Percentiles rank a stretch among this genome's conserved stretches.
Evolutionary conservation across 1,140 invertebrate genomes (phyloP).

Genomic region (Brachionus sp.): DNA sequence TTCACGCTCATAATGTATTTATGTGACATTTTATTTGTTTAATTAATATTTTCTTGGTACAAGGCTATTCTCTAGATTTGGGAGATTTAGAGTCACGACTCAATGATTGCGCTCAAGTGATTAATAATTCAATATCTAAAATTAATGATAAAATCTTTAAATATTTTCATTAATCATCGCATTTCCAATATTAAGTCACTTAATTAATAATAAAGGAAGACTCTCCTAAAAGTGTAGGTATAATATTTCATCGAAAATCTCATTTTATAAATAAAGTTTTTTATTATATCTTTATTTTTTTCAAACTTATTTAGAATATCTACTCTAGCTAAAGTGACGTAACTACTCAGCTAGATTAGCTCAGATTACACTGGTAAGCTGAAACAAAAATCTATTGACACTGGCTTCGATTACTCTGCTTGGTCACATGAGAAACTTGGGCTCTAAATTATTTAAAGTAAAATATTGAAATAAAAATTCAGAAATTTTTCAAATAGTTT

Average conservation of each 20-base stretch:
- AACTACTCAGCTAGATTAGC: neutral
- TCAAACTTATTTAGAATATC: neutral
- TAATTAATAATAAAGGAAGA: constrained; percentile 31
- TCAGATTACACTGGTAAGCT: neutral
- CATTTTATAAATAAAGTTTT: neutral
- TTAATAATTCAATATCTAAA: constrained; percentile 5
- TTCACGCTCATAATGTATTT: neutral
- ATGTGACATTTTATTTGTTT: constrained; percentile 21
- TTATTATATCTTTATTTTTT: neutral
- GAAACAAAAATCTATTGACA: neutral
- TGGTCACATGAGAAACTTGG: neutral
- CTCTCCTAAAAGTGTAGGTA: neutral
- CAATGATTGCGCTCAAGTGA: constrained; percentile 14
- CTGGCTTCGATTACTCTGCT: neutral
- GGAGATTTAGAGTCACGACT: constrained; percentile 4
- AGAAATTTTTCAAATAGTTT: neutral
- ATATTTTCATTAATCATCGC: constrained; percentile 25
- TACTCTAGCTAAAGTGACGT: neutral
- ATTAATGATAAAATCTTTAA: constrained; percentile 7
- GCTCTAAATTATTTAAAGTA: neutral
- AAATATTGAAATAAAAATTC: neutral
- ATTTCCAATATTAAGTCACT: constrained; percentile 25
- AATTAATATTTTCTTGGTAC: neutral
- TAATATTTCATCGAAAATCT: constrained; percentile 18
- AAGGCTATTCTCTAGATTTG: constrained; percentile 22